Evolutionary conservation across 2,797 vertebrate genomes (phyloP).

Genomic region (Lepidocolaptes lacrymiger): DNA sequence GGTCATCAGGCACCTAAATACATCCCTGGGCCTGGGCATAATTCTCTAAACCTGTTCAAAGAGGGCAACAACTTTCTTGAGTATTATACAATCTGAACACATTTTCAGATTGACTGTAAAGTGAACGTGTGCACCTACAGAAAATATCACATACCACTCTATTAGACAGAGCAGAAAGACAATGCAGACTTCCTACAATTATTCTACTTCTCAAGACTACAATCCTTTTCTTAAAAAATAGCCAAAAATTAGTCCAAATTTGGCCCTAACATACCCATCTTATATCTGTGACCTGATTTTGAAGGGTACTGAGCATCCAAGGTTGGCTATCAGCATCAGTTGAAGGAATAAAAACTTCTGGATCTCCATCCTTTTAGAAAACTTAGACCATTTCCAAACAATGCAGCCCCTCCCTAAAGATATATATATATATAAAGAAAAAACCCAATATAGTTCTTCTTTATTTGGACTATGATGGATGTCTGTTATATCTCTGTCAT

Average conservation of each 20-base stretch:
- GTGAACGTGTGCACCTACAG: neutral
- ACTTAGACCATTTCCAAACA: neutral
- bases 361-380: neutral
- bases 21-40: neutral
- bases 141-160: neutral
- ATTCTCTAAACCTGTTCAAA: neutral
- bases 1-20: neutral
- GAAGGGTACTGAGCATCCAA: neutral
- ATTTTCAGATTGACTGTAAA: neutral
- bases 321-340: neutral
- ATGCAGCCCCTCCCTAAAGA: neutral
- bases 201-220: neutral
- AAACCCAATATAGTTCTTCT: neutral
- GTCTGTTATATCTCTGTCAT: neutral
- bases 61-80: neutral
- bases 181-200: neutral
- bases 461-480: neutral
- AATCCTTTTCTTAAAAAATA: neutral
- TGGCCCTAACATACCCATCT: neutral
- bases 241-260: neutral
- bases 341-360: neutral
- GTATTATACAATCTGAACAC: neutral
- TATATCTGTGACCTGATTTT: neutral
- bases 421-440: neutral
- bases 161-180: neutral